Conservation (phyloP, 1,140 invertebrate species). For the Dreissena rostriformis region DNA sequence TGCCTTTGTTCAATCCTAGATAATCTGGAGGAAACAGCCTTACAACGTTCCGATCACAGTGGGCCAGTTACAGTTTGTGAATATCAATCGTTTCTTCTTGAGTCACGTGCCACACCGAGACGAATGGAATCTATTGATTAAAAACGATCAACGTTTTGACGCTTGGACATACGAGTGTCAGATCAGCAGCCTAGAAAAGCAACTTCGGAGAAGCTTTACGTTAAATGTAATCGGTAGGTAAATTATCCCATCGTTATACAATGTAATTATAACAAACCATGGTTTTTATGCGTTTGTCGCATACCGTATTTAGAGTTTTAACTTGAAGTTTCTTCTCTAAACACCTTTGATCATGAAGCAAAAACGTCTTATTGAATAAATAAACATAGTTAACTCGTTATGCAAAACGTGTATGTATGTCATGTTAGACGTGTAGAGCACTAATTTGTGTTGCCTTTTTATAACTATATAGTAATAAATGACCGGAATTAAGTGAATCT, state of each 20-base stretch:
- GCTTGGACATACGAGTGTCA: slow-evolving; percentile 95
- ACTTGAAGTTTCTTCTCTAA: too few species aligned
- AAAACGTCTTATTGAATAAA: too few species aligned
- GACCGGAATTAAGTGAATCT: too few species aligned
- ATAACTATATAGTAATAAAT: too few species aligned
- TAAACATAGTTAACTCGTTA: too few species aligned
- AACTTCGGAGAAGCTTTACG: slow-evolving; percentile 53
- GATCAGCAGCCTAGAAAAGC: slow-evolving; percentile 86
- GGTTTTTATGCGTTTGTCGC: too few species aligned
- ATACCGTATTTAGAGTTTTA: too few species aligned
- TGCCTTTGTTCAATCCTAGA: slow-evolving; percentile 14
- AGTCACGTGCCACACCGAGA: slow-evolving; percentile 90
- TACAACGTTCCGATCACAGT: slow-evolving; percentile 60
- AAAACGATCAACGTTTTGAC: slow-evolving; percentile 92
- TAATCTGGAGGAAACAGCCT: slow-evolving; percentile 61
- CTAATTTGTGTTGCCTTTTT: too few species aligned
- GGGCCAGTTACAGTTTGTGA: slow-evolving; percentile 51
- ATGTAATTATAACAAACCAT: too few species aligned
- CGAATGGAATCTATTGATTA: slow-evolving; percentile 94
- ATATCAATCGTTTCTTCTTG: slow-evolving; percentile 56
- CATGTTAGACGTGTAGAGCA: too few species aligned
- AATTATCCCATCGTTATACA: not conserved
- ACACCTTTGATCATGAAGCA: too few species aligned
- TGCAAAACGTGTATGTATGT: too few species aligned
- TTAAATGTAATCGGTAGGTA: slow-evolving; percentile 50